A percentile compares a stretch with the other conserved stretches of the same genome.
phyloP scores from a whole-genome alignment of 2,113 vertebrate species.

The Cairina moschata region DNA sequence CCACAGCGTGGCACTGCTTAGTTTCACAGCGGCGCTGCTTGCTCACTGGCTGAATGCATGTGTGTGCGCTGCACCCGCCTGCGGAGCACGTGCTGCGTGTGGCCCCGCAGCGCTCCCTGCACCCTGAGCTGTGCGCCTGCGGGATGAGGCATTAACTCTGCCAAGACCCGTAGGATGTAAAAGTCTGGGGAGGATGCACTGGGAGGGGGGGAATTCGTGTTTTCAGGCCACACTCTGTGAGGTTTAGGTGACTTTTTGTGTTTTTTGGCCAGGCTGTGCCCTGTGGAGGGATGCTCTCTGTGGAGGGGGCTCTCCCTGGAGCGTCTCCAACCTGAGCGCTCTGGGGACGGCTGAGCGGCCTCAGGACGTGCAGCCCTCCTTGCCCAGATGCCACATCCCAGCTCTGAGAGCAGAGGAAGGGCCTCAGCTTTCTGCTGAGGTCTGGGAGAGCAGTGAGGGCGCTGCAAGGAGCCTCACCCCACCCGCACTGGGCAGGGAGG shows the following conservation, averaged over 20 bases:
- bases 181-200: not conserved
- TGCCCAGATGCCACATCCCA: not conserved
- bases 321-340: not conserved
- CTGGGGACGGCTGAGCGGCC: not conserved
- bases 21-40: not conserved
- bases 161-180: not conserved
- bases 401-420: not conserved
- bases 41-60: not conserved
- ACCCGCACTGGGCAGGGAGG: not conserved
- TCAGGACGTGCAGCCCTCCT: not conserved
- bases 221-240: not conserved
- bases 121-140: not conserved
- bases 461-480: not conserved
- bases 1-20: not conserved
- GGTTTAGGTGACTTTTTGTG: not conserved
- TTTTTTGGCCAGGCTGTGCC: not conserved
- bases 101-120: not conserved
- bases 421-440: not conserved
- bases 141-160: not conserved
- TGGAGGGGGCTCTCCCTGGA: not conserved
- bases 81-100: not conserved
- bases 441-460: not conserved
- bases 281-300: not conserved
- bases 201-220: accelerated
- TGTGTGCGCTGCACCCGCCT: accelerated